These are phyloP conservation scores for Diaperis boleti DNA, from an alignment of 2,888 invertebrate species.

Conservation along the genomic window DNA sequence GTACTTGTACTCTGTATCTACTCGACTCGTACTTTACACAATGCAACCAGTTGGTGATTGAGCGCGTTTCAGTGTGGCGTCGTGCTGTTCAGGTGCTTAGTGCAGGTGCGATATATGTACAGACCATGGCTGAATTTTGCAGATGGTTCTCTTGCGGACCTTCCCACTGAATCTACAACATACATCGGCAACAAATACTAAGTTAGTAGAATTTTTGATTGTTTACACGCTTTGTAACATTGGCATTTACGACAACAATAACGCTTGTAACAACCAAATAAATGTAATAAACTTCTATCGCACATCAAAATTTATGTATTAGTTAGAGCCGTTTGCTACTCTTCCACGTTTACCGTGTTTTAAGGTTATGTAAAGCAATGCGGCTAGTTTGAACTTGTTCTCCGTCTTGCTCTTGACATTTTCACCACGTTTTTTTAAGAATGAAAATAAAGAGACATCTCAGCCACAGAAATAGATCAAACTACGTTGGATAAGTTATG, in stretches of 20 bases:
- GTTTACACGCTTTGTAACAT: background rate
- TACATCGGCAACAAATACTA: slow-evolving; percentile 35
- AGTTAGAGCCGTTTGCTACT: too few species aligned
- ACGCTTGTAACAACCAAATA: background rate
- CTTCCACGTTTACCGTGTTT: slow-evolving; percentile 1
- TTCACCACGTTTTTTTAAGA: slow-evolving; percentile 12
- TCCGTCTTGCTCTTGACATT: slow-evolving; percentile 34
- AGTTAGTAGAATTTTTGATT: slow-evolving; percentile 41
- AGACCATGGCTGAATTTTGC: slow-evolving; percentile 43
- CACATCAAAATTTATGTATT: too few species aligned
- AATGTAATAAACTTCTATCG: too few species aligned
- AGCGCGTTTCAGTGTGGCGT: slow-evolving; percentile 38
- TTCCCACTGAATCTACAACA: slow-evolving; percentile 38
- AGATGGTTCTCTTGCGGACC: slow-evolving; percentile 43
- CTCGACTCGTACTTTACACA: slow-evolving; percentile 31
- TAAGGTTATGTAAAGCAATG: slow-evolving; percentile 24
- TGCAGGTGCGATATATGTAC: slow-evolving; percentile 48
- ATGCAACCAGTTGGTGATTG: slow-evolving; percentile 45
- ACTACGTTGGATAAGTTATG: slow-evolving; percentile 27
- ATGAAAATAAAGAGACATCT: slow-evolving; percentile 32
- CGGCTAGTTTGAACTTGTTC: slow-evolving; percentile 7
- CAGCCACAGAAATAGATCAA: slow-evolving; percentile 36
- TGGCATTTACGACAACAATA: background rate
- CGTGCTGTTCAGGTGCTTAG: slow-evolving; percentile 49
- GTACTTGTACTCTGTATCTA: slow-evolving; percentile 31